These are phyloP conservation scores for Falcaria lacertinaria DNA, from an alignment of 2,888 invertebrate species.

Conservation along the genomic window DNA sequence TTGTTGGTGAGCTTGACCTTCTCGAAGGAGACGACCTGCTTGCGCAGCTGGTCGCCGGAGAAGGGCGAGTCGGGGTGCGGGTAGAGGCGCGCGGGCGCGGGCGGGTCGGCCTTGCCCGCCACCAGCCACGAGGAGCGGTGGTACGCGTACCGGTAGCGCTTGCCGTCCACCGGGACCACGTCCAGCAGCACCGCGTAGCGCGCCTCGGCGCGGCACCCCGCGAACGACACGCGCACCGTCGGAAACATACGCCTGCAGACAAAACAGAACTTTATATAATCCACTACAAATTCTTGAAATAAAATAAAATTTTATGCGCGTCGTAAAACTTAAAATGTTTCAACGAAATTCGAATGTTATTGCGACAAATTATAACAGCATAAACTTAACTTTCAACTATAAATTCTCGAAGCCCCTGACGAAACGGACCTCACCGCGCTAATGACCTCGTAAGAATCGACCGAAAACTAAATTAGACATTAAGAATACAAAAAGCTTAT, in stretches of 20 bases:
- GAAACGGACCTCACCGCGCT: slow-evolving; percentile 49
- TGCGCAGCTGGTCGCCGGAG: slow-evolving; percentile 95
- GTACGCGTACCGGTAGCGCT: slow-evolving; percentile 98
- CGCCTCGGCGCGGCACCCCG: slow-evolving; percentile 88
- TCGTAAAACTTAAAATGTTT: slow-evolving; percentile 16
- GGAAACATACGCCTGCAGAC: slow-evolving; percentile 97
- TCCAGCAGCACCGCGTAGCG: slow-evolving; percentile 96
- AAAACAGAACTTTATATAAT: not conserved
- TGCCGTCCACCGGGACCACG: slow-evolving; percentile 97
- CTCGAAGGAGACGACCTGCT: slow-evolving; percentile 98
- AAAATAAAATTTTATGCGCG: slow-evolving; percentile 6
- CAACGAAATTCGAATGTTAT: slow-evolving; percentile 26
- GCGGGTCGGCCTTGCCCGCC: slow-evolving; percentile 99
- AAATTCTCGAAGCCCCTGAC: slow-evolving; percentile 37
- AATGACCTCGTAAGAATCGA: slow-evolving; percentile 66
- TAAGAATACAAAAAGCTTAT: slow-evolving; percentile 64
- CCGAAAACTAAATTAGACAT: slow-evolving; percentile 71
- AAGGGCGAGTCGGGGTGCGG: slow-evolving; percentile 98
- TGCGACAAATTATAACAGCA: slow-evolving; percentile 47
- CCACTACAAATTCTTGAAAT: not conserved
- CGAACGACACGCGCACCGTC: slow-evolving; percentile 96
- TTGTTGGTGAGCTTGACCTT: slow-evolving; percentile 99
- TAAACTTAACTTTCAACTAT: slow-evolving; percentile 45
- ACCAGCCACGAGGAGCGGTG: slow-evolving; percentile 99
- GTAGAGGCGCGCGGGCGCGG: slow-evolving; percentile 94